Percentiles rank a stretch among this genome's conserved stretches.
phyloP scores from a whole-genome alignment of 30 jellyfish, hydroid and myxozoan genomes.

The Mastigias papua region DNA sequence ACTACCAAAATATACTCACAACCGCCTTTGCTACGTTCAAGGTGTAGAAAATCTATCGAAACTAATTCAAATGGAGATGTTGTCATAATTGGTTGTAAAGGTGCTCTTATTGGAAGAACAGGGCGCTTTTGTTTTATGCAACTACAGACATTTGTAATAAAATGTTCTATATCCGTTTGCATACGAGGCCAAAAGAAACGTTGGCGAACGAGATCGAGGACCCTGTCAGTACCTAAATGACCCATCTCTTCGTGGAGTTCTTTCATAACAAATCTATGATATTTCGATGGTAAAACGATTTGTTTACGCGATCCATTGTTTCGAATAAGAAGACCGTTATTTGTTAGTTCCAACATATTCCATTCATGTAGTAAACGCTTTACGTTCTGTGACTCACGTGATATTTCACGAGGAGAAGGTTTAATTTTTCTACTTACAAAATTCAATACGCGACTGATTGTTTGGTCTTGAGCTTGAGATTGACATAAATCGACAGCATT shows the following conservation, averaged over 20 bases:
- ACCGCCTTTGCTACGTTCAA: slow-evolving; percentile 50
- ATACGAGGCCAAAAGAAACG: slow-evolving; percentile 62
- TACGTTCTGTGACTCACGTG: background rate
- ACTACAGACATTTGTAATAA: slow-evolving; percentile 1
- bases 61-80: slow-evolving; percentile 47
- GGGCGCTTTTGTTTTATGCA: slow-evolving; percentile 45
- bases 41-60: slow-evolving; percentile 52
- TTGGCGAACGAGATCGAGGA: slow-evolving; percentile 33
- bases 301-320: slow-evolving; percentile 23
- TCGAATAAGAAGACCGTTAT: slow-evolving; percentile 4
- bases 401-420: background rate
- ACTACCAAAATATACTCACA: slow-evolving; percentile 57
- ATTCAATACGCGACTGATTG: background rate
- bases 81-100: slow-evolving; percentile 44
- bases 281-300: slow-evolving; percentile 36
- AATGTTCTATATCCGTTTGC: slow-evolving; percentile 27
- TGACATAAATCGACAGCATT: background rate
- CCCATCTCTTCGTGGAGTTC: slow-evolving; percentile 66
- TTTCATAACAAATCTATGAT: slow-evolving; percentile 3
- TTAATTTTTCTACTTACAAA: background rate
- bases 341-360: background rate
- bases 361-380: slow-evolving; percentile 14
- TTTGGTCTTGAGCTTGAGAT: background rate
- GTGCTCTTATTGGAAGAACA: slow-evolving; percentile 20
- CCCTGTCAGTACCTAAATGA: slow-evolving; percentile 59